Evolutionary conservation across 2,888 invertebrate genomes (phyloP).

Genomic region (Sphaeridia pumilis): DNA sequence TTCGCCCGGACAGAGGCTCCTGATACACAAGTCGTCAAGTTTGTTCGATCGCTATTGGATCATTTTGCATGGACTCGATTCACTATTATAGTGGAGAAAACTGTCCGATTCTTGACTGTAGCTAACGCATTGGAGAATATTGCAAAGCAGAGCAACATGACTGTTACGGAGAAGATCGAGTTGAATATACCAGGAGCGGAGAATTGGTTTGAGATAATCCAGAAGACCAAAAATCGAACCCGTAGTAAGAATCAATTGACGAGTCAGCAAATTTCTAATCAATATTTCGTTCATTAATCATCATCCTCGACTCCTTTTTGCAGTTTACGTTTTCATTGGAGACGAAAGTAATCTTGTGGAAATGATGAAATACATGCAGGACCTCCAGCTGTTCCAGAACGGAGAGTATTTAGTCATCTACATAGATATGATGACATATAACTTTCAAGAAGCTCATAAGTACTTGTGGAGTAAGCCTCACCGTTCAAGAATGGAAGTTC

Average conservation of each 20-base stretch:
- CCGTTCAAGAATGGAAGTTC: background rate
- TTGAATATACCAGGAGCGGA: constrained; percentile 62
- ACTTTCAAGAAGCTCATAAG: constrained; percentile 55
- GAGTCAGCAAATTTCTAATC: background rate
- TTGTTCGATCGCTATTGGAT: constrained; percentile 75
- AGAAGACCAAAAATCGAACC: constrained; percentile 73
- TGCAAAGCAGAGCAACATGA: constrained; percentile 64
- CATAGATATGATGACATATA: constrained; percentile 83
- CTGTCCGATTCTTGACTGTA: constrained; percentile 58
- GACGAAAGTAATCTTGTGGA: constrained; percentile 72
- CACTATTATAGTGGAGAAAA: constrained; percentile 65
- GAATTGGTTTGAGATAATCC: constrained; percentile 71
- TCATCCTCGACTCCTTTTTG: too few relatives aligned
- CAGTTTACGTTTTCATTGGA: constrained; percentile 92
- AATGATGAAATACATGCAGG: constrained; percentile 85
- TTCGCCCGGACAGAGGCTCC: constrained; percentile 91
- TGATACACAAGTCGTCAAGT: constrained; percentile 89
- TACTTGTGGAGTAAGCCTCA: constrained; percentile 64
- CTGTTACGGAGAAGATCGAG: constrained; percentile 59
- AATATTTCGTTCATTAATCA: too few relatives aligned
- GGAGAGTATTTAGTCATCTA: constrained; percentile 93
- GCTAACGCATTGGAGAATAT: constrained; percentile 66
- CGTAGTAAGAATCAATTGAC: constrained; percentile 50
- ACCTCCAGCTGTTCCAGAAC: constrained; percentile 69
- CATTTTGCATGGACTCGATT: constrained; percentile 93